Base-by-base conservation (phyloP, 2,888 invertebrate genomes). In the Leptothorax acervorum region DNA sequence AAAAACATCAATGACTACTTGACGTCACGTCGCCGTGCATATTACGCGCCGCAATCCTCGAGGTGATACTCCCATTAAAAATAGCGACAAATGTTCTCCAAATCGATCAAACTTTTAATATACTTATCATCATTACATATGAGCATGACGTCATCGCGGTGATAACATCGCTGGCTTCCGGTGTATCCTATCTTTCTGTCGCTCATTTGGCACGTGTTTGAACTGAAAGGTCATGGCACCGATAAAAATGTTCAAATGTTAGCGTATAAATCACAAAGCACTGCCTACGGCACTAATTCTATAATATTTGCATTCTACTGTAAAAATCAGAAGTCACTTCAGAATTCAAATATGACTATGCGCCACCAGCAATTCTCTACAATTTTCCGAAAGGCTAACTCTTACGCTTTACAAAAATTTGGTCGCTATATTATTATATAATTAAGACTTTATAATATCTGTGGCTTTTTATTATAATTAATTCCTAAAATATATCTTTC, bases 71-170 rank as follows among this genome's bases (percentile, higher is more conserved):
- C 11, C 12, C 12, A 48, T 73, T 79, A 79, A 79, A 79, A 79
- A 78, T 78, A 78, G 55, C 68, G 55, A 31, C 55, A n/a, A 68
- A 73, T 78, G 51, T 48, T 79, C 48, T 71, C 31, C 23, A 81
- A 81, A 60, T 60, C 79, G 79, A 81, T 81, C 48, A 18, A 15
- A 73, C 79, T 74, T 73, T 81, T 81, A 81, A 81, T 81, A 81
- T 48, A 48, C 75, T 35, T 23, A 60, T 57, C 18, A 53, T 73
- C 15, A 73, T 73, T 35, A 79, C 23, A 11, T 73, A 60, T 60
- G 45, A 74, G 73, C n/a, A 48, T 23, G 23, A 73, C 74, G 74
- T 73, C 60, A 74, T 48, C 35, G 39, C 12, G 11, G 0, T 45
- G 18, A 71, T 60, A 48, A 79, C 45, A 11, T 39, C 35, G 23